Percentiles rank a stretch among this genome's conserved stretches.
These are phyloP conservation scores for Forbesichthys papilliferus DNA, from an alignment of 2,113 vertebrate species.

Conservation along the genomic window DNA sequence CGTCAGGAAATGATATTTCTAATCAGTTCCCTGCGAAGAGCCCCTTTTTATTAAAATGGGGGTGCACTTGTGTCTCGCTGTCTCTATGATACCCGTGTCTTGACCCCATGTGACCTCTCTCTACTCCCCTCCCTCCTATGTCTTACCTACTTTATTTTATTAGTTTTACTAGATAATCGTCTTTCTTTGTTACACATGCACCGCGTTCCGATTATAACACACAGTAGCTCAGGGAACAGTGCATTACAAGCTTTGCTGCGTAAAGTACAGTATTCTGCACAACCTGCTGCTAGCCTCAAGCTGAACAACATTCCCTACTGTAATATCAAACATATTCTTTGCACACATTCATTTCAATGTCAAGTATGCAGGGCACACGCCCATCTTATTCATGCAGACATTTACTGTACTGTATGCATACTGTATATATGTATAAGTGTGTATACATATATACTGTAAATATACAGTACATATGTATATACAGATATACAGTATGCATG, in stretches of 20 bases:
- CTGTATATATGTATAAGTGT: background rate
- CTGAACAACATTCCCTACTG: no score
- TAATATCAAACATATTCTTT: background rate
- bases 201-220: no score
- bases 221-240: no score
- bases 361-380: background rate
- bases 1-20: slow-evolving; percentile 75
- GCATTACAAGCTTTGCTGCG: no score
- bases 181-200: background rate
- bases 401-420: background rate
- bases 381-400: background rate
- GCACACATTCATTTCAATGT: no score
- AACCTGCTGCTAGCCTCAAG: no score
- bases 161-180: slow-evolving; percentile 49
- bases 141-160: background rate
- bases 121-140: background rate
- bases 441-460: no score
- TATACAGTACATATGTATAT: no score
- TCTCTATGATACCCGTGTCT: background rate
- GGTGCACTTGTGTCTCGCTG: slow-evolving; percentile 16
- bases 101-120: slow-evolving; percentile 1
- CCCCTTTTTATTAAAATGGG: slow-evolving; percentile 69
- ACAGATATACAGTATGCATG: no score
- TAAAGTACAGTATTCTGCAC: no score
- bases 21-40: slow-evolving; percentile 67